A percentile compares a stretch with the other conserved stretches of the same genome.
phyloP scores from a whole-genome alignment of 2,888 invertebrate species.

The Bruchidius siliquastri region DNA sequence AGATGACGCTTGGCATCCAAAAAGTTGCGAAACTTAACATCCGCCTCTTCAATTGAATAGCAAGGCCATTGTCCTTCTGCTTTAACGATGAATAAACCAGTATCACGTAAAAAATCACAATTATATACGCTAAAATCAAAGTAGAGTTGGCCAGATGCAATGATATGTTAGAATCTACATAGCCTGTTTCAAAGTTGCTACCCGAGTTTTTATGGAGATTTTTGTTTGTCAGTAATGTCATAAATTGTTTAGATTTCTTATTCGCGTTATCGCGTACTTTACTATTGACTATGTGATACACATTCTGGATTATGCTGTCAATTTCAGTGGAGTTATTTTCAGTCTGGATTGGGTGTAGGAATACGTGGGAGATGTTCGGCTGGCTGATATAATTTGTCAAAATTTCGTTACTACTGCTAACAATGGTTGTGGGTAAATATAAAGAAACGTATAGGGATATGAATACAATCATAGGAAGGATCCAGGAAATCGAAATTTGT shows the following conservation, averaged over 20 bases:
- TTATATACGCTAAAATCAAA: not conserved
- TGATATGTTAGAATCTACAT: not conserved
- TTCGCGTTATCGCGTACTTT: not conserved
- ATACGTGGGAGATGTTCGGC: not conserved
- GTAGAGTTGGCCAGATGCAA: not conserved
- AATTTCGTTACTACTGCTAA: not conserved
- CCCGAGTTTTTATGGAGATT: not conserved
- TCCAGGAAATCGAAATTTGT: not conserved
- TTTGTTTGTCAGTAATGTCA: not conserved
- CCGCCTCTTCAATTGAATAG: not conserved
- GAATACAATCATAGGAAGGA: not conserved
- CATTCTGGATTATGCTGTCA: not conserved
- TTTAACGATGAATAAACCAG: not conserved
- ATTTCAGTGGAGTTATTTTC: not conserved
- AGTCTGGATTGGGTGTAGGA: not conserved
- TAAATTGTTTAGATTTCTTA: not conserved
- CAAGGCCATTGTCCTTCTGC: not conserved
- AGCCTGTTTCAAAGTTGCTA: not conserved
- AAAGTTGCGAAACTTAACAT: not conserved
- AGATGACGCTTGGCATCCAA: not conserved
- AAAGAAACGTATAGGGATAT: not conserved
- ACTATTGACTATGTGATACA: not conserved
- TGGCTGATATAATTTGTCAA: not conserved
- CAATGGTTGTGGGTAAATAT: not conserved
- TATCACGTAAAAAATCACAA: not conserved